A percentile compares a stretch with the other conserved stretches of the same genome.
Evolutionary conservation across 2,797 vertebrate genomes (phyloP).

Genomic region (Sparidentex hasta): DNA sequence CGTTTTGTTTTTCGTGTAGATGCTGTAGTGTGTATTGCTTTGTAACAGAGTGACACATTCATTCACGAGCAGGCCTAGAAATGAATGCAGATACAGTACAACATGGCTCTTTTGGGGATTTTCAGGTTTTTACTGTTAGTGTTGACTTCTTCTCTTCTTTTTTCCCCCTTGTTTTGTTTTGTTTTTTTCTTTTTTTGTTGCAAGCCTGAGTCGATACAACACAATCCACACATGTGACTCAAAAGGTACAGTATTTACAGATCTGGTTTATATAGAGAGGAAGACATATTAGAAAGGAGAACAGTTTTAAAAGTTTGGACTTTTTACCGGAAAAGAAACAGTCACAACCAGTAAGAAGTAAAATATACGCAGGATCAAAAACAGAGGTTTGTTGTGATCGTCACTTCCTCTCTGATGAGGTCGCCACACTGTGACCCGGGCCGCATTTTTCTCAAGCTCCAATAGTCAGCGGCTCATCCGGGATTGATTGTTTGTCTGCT

Average conservation of each 20-base stretch:
- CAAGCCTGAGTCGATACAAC: conserved; percentile 84
- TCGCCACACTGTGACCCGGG: conserved; percentile 4
- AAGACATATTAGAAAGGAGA: conserved; percentile 81
- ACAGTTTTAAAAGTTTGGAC: conserved; percentile 59
- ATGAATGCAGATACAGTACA: conserved; percentile 80
- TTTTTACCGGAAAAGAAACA: conserved; percentile 75
- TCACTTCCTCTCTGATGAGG: conserved; percentile 16
- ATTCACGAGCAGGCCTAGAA: conserved; percentile 84
- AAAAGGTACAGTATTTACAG: conserved; percentile 83
- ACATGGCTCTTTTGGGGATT: conserved; percentile 72
- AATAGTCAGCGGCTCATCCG: conserved; percentile 1
- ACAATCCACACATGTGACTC: conserved; percentile 81
- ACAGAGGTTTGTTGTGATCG: conserved; percentile 26
- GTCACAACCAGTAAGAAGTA: conserved; percentile 72
- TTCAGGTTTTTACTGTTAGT: conserved; percentile 41
- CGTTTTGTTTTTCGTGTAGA: conserved; percentile 64
- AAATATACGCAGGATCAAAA: conserved; percentile 48
- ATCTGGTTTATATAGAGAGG: conserved; percentile 76
- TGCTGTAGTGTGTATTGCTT: conserved; percentile 82
- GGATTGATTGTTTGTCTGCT: conserved; percentile 10
- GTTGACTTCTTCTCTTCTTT: conserved; percentile 43
- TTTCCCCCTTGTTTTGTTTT: conserved; percentile 15
- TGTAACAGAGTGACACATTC: conserved; percentile 83
- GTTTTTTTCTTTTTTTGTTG: conserved; percentile 61
- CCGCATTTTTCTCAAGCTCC: conserved; percentile 4